Percentiles rank a stretch among this genome's conserved stretches.
These are phyloP conservation scores for Crotalus horridus DNA, from an alignment of 2,113 vertebrate species.

Conservation along the genomic window DNA sequence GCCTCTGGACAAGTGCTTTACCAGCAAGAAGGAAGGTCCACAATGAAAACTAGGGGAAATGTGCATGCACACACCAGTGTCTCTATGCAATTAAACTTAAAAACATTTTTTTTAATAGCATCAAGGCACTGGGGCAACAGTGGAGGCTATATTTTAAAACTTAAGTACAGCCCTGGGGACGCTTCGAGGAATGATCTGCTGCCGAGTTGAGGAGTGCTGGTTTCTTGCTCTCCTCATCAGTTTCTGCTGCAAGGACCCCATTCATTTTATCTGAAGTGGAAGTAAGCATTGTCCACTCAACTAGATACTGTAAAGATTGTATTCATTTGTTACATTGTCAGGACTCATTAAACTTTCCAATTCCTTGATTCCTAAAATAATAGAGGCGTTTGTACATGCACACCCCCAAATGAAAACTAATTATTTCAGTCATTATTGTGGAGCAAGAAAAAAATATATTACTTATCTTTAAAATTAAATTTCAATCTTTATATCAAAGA, in stretches of 20 bases:
- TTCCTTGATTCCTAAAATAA: neutral
- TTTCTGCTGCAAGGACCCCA: neutral
- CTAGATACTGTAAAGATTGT: neutral
- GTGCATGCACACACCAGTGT: neutral
- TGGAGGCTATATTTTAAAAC: neutral
- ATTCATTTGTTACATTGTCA: neutral
- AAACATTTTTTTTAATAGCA: neutral
- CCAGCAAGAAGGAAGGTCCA: neutral
- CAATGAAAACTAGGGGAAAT: neutral
- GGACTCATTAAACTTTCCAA: neutral
- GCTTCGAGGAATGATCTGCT: neutral
- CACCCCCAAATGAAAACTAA: neutral
- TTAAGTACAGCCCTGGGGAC: neutral
- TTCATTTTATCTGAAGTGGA: neutral
- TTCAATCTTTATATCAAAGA: neutral
- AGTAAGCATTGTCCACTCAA: neutral
- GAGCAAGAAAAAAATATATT: neutral
- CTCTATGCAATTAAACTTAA: neutral
- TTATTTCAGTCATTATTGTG: neutral
- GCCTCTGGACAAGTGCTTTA: neutral
- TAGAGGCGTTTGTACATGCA: neutral
- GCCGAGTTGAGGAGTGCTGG: neutral
- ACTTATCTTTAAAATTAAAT: neutral
- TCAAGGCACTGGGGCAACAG: neutral
- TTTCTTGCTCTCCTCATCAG: neutral